Base-by-base conservation (phyloP, 2,888 invertebrate species). In the Tholera decimalis region DNA sequence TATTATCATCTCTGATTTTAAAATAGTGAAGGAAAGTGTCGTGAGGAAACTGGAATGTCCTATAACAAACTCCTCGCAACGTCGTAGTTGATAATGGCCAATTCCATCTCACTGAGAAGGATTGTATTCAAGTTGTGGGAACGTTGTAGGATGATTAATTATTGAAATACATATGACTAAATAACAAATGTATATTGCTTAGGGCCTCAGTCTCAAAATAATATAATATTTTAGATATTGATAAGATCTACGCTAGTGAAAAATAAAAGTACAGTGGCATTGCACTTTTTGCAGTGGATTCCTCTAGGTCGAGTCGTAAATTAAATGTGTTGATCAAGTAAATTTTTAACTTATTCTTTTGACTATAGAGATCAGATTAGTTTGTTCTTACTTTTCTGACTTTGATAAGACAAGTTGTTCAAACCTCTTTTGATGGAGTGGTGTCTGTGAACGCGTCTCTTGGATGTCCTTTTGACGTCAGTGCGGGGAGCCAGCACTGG, bases 351-450 rank as follows among this genome's bases (percentile, higher is more conserved):
- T 39, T 1, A 20, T 30, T 20, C 1, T 49, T 4, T 13, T 13
- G 2, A n/a, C 20, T 33, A n/a, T n/a, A 39, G 20, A n/a, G 13
- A 41, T 55, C 15, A 68, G 1, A 6, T 64, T 64, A 5, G 3
- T 15, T 37, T 24, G n/a, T 1, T 61, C 35, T 43, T 20, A 2
- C 24, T 46, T 37, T 28, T 30, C 22, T 28, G 9, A 3, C 5
- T 41, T 18, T 28, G 18, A 26, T 33, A 28, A 15, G 35, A 35
- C 15, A 35, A 1, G 4, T 54, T 47, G 22, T 43, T 44, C 41
- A 35, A 64, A 93, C 95, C 95, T 91, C 91, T 86, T 61, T 90
- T 93, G n/a, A 88, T 79, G 0, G 95, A 95, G 68, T 93, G 93
- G 55, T 89, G 92, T 63, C 94, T 86, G 44, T 89, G 89, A n/a